phyloP scores from a whole-genome alignment of 23 tunicate species.

The Pegea sp. region DNA sequence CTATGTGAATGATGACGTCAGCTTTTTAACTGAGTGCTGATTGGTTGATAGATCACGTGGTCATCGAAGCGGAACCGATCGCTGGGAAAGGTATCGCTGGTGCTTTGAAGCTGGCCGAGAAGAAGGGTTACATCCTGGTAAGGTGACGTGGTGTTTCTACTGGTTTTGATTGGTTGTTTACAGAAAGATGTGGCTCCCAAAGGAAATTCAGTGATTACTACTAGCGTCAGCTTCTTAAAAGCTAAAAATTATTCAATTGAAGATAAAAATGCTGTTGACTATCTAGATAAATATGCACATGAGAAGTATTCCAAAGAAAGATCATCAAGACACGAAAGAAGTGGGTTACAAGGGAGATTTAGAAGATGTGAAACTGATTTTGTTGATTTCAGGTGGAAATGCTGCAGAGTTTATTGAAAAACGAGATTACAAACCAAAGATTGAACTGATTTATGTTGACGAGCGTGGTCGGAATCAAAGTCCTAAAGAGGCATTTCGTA shows the following conservation, averaged over 20 bases:
- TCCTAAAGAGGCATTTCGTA: conserved; percentile 90
- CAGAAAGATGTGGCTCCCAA: too few relatives aligned
- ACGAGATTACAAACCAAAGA: conserved; percentile 68
- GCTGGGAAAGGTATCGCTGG: conserved; percentile 68
- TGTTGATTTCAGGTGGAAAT: conserved; percentile 10
- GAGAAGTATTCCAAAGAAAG: conserved; percentile 85
- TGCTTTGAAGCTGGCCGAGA: conserved; percentile 49
- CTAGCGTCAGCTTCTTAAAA: conserved; percentile 21
- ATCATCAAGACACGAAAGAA: too few relatives aligned
- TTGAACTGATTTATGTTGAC: conserved; percentile 58
- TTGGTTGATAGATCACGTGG: conserved; percentile 27
- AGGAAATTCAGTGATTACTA: conserved; percentile 25
- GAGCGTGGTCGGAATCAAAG: conserved; percentile 35
- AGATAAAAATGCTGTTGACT: conserved; percentile 90
- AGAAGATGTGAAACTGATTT: background rate
- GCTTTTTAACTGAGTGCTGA: background rate
- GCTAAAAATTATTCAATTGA: conserved; percentile 70
- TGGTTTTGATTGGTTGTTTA: too few relatives aligned
- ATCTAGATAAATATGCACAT: conserved; percentile 88
- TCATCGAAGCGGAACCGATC: conserved; percentile 88
- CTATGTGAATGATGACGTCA: background rate
- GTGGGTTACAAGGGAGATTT: too few relatives aligned
- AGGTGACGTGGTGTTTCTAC: too few relatives aligned
- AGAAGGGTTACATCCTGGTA: conserved; percentile 87
- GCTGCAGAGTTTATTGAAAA: conserved; percentile 60